Percentiles rank a stretch among this genome's conserved stretches.
Conservation (phyloP, 2,797 vertebrate species). For the Hydrocynus forskahlii region DNA sequence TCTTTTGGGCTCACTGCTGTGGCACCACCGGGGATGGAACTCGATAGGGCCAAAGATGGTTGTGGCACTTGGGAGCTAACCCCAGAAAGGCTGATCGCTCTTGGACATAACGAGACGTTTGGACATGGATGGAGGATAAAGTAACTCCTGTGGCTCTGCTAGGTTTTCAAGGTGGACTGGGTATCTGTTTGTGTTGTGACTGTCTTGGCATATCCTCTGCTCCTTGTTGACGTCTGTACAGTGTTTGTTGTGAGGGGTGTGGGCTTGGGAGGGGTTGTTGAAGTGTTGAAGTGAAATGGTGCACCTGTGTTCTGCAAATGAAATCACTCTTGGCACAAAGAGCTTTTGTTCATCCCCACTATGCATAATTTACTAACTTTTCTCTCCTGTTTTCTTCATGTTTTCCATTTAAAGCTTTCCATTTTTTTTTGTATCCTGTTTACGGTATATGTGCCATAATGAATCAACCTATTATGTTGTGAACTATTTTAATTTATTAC, state of each 20-base stretch:
- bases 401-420: background rate
- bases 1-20: too few species aligned
- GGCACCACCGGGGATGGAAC: too few species aligned
- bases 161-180: background rate
- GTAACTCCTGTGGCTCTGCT: background rate
- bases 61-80: slow-evolving; percentile 1
- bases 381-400: background rate
- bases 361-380: slow-evolving; percentile 34
- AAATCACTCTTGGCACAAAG: slow-evolving; percentile 63
- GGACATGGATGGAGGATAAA: background rate
- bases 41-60: too few species aligned
- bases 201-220: background rate
- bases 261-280: slow-evolving; percentile 47
- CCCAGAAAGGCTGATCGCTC: background rate
- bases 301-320: slow-evolving; percentile 65
- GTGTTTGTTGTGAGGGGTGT: slow-evolving; percentile 14
- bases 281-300: slow-evolving; percentile 68
- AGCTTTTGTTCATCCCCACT: slow-evolving; percentile 54
- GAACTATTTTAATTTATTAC: background rate
- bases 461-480: background rate
- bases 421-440: background rate
- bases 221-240: slow-evolving; percentile 10
- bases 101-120: background rate
- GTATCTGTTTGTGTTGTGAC: slow-evolving; percentile 14
- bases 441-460: background rate